Evolutionary conservation across 2,113 vertebrate species (phyloP).

Genomic region (human (Homo sapiens)): GRCh38 chr13:84813501-84814000

Average conservation of each 20-base stretch:
- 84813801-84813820: not conserved
- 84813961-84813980: not conserved
- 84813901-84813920: not conserved
- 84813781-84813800: too few species aligned
- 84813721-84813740: too few species aligned
- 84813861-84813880: not conserved
- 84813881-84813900: not conserved
- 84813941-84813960: too few species aligned
- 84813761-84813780: too few species aligned
- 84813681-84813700: too few species aligned
- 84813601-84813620: too few species aligned
- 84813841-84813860: not conserved
- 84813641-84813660: too few species aligned
- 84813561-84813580: not conserved
- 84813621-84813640: too few species aligned
- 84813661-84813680: too few species aligned
- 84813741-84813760: too few species aligned
- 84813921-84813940: not conserved
- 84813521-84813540: not conserved
- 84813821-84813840: not conserved
- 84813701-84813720: too few species aligned
- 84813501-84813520: constrained; percentile 4
- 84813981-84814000: not conserved
- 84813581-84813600: not conserved
- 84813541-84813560: not conserved